Evolutionary conservation across 1,140 invertebrate genomes (phyloP).

Genomic region (Triops longicaudatus): DNA sequence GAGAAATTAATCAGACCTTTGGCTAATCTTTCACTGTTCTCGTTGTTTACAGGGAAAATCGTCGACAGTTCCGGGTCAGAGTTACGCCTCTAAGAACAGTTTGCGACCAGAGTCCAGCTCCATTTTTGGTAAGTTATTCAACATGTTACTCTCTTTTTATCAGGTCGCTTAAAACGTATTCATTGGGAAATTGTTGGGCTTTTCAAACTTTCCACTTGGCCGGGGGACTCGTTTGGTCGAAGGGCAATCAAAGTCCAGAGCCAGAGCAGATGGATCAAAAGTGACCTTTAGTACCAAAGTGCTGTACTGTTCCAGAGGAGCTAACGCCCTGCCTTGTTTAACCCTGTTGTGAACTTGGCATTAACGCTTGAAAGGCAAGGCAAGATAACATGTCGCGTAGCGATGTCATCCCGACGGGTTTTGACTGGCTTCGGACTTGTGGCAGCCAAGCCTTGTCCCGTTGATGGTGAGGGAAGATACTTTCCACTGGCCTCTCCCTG

Average conservation of each 20-base stretch:
- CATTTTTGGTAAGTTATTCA: constrained; percentile 66
- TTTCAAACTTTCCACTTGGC: neutral
- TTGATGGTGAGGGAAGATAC: too few species aligned
- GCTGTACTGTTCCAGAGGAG: neutral
- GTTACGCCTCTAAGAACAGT: constrained; percentile 61
- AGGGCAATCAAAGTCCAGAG: too few species aligned
- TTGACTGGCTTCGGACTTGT: too few species aligned
- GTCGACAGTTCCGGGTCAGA: constrained; percentile 47
- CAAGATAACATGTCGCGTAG: neutral
- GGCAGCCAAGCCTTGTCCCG: too few species aligned
- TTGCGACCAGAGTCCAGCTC: constrained; percentile 70
- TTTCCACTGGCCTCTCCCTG: too few species aligned
- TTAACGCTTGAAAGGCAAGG: neutral
- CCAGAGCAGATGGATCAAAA: too few species aligned
- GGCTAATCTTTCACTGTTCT: constrained; percentile 18
- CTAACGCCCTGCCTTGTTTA: neutral
- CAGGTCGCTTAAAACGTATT: neutral
- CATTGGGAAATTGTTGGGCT: neutral
- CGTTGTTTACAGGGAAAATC: constrained; percentile 68
- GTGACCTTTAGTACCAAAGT: neutral
- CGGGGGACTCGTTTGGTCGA: too few species aligned
- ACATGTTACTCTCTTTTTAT: constrained; percentile 9
- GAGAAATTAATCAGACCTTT: too few species aligned
- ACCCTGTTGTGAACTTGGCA: neutral
- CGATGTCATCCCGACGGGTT: neutral